Base-by-base conservation (phyloP, 2,888 invertebrate genomes). In the Synanthedon formicaeformis region DNA sequence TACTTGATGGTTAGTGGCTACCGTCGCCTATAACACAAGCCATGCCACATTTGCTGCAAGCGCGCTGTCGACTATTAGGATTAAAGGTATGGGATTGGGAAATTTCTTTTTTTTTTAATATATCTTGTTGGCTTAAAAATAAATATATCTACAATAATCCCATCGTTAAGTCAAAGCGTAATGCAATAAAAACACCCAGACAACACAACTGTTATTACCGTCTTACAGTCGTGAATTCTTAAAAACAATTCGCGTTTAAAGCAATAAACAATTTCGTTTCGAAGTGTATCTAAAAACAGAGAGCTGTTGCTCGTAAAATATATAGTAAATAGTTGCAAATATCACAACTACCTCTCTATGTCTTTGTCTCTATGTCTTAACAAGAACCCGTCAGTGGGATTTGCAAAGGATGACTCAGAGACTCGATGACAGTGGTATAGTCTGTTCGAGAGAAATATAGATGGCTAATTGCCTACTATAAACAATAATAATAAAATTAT, bases 321-420 rank as follows among this genome's bases (percentile, higher is more conserved):
- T 67, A 70, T 61, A 56, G 72, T 65, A 67, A 75, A 71, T 71
- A 73, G 66, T 66, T 60, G 62, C 59, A 62, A 66, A 68, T 71
- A 70, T 74, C 69, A 69, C 45, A 63, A 62, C 63, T 62, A 65
- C 56, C 56, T 56, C 56, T 56, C 60, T 63, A 64, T 63, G 66
- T 62, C 69, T 72, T 71, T 72, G 74, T 73, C 27, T 34, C 27
- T 8, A 34, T 34, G 27, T 34, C 27, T 23, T 65, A 56, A 55
- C 56, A 53, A 57, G 57, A 64, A 67, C 67, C 71, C 71, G 69
- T 68, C 69, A 34, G 63, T 63, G 61, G 62, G 64, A 75, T 74
- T 77, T 61, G 73, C 73, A 71, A 65, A 66, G 60, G 69, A 73
- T 78, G 78, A 79, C 73, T 77, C 75, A 77, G 65, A 69, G 64